These are phyloP conservation scores for Enteromius anoplus DNA, from an alignment of 2,797 vertebrate genomes.

Conservation along the genomic window DNA sequence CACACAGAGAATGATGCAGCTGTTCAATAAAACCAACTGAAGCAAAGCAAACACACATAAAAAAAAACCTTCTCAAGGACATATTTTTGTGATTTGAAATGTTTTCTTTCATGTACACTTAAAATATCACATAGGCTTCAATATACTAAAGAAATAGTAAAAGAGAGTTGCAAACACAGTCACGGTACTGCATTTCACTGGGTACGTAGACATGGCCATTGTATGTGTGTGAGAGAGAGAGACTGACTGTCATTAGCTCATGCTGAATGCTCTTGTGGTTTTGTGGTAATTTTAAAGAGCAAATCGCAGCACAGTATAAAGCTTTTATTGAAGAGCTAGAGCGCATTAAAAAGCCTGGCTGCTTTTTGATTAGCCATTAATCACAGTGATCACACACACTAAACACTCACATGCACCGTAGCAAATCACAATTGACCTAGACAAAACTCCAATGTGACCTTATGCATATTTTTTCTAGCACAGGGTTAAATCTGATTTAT, in stretches of 20 bases:
- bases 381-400: background rate
- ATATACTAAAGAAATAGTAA: background rate
- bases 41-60: background rate
- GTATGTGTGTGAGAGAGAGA: slow-evolving; percentile 13
- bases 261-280: slow-evolving; percentile 56
- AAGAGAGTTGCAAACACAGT: background rate
- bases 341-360: slow-evolving; percentile 51
- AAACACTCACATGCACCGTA: background rate
- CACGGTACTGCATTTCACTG: slow-evolving; percentile 23
- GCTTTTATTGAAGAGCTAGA: slow-evolving; percentile 56
- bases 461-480: slow-evolving; percentile 30
- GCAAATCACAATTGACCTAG: slow-evolving; percentile 16
- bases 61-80: background rate
- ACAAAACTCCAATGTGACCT: slow-evolving; percentile 39
- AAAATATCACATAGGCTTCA: background rate
- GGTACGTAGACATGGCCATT: slow-evolving; percentile 32
- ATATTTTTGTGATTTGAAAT: background rate
- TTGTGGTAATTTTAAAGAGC: slow-evolving; percentile 59
- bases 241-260: slow-evolving; percentile 57
- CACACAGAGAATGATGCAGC: background rate
- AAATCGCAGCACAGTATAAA: slow-evolving; percentile 55
- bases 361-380: slow-evolving; percentile 48
- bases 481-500: slow-evolving; percentile 38
- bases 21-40: background rate
- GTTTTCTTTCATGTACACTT: no score